Base-by-base conservation (phyloP, 1,140 invertebrate genomes). In the Pantala flavescens region DNA sequence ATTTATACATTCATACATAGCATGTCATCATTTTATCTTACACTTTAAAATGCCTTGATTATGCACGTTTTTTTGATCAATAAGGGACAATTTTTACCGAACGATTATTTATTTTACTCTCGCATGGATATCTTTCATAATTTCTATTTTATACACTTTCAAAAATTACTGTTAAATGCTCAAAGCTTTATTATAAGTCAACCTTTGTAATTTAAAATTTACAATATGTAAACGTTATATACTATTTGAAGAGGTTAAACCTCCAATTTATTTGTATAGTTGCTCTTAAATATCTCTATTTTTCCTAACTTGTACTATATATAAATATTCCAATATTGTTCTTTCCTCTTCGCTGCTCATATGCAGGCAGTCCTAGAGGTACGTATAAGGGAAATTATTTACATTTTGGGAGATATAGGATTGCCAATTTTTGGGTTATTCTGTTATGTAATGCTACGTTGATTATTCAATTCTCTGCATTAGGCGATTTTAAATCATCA, bases 291-390 rank as follows among this genome's bases (percentile, higher is more conserved):
- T 36, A 36, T 36, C 2, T 36, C 28, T 36, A 63, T 3, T 63
- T 63, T 16, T 63, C 14, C 12, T 7, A 16, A 63, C 14, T 63
- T 63, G 49, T 63, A 63, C 49, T 63, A 63, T 7, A 63, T 63
- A 16, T 19, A 5, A 63, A 63, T 63, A 63, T 78, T 43, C 77
- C 11, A 24, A 79, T 77, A 74, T 77, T 80, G 80, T 75, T 82
- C 81, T 81, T 79, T 80, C 81, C 81, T 81, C 19, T 75, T 73
- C 74, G 63, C 72, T 70, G 71, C 72, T 71, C 70, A 78, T 77
- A 75, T 78, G 79, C 83, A 84, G 83, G 83, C 82, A 84, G 82
- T 76, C 83, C 83, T 74, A 81, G 83, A 84, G 83, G 83, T 84
- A 84, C 80, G 83, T 84, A 63, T 63, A 12, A 63, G 49, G 12